Base-by-base conservation (phyloP, 2,797 vertebrate genomes). In the Smutsia temminckii region DNA sequence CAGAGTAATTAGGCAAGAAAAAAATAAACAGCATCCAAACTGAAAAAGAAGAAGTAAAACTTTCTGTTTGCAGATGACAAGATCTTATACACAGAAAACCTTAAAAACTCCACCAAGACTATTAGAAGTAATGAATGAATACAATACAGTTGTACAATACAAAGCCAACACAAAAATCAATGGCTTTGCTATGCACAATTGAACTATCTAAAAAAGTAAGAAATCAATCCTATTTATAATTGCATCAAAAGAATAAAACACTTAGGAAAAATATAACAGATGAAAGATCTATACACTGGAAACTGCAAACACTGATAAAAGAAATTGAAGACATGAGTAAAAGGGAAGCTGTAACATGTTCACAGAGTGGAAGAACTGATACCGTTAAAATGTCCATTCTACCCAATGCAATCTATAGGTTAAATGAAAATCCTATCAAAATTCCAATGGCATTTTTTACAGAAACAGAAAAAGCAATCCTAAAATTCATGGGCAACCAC, bases 191-290 rank as follows among this genome's bases (percentile, higher is more conserved):
- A 80, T 64, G 40, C 32, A 79, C n/a, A 91, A 91, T 66, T 66
- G 40, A 75, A 85, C 7, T 32, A 46, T 69, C 27, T 40, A 49
- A 57, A 87, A 89, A 72, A 59, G 21, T 75, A 10, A 6, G 3
- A 90, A 68, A 90, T 64, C 1, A 66, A 29, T 90, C 37, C 27
- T 49, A 90, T 57, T 90, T 90, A 95, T 80, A 78, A 86, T 51
- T 77, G 21, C 27, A 66, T 53, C 12, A 94, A 86, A 71, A 42
- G 9, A 74, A 92, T 69, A 78, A 59, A 90, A 86, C 37, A 79
- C 66, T 78, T 53, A 61, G 34, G 29, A 93, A 75, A 89, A 89
- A 86, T 57, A 77, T 83, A 69, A 77, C 46, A 69, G 64, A 17
- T 64, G 2, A 53, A 87, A 59, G 29, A 32, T 13, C 42, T 77